Evolutionary conservation across 2,797 vertebrate species (phyloP).

Genomic region (Furcifer pardalis): DNA sequence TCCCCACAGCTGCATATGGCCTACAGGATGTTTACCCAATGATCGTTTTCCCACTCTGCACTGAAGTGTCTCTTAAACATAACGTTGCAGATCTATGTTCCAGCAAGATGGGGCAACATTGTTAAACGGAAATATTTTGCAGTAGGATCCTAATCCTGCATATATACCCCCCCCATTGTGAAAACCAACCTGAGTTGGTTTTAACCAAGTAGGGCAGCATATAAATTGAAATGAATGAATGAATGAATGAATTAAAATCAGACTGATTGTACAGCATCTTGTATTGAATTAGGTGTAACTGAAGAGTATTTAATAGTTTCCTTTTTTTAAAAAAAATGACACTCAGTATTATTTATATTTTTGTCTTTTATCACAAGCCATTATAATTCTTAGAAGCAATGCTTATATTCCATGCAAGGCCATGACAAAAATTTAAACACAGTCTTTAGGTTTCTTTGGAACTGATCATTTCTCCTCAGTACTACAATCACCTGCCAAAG

Average conservation of each 20-base stretch:
- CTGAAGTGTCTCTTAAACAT: not conserved
- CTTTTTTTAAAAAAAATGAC: not conserved
- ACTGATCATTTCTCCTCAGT: constrained; percentile 54
- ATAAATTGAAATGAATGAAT: too few relatives aligned
- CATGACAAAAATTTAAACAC: constrained; percentile 38
- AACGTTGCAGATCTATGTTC: not conserved
- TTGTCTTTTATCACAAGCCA: constrained; percentile 1
- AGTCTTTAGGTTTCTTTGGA: constrained; percentile 36
- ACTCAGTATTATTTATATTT: constrained; percentile 25
- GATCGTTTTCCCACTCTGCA: too few relatives aligned
- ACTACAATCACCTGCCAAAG: constrained; percentile 63
- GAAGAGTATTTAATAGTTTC: not conserved
- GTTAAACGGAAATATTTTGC: not conserved
- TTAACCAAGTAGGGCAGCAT: too few relatives aligned
- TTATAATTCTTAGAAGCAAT: constrained; percentile 26
- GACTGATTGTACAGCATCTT: not conserved
- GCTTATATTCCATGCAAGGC: constrained; percentile 38
- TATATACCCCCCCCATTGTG: not conserved
- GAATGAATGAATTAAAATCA: too few relatives aligned
- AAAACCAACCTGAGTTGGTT: too few relatives aligned
- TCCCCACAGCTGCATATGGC: too few relatives aligned
- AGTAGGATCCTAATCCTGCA: too few relatives aligned
- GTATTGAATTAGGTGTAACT: not conserved
- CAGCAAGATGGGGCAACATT: not conserved
- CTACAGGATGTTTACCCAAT: too few relatives aligned